Percentiles rank a stretch among this genome's conserved stretches.
phyloP scores from a whole-genome alignment of 2,113 vertebrate species.

The Pogona vitticeps region DNA sequence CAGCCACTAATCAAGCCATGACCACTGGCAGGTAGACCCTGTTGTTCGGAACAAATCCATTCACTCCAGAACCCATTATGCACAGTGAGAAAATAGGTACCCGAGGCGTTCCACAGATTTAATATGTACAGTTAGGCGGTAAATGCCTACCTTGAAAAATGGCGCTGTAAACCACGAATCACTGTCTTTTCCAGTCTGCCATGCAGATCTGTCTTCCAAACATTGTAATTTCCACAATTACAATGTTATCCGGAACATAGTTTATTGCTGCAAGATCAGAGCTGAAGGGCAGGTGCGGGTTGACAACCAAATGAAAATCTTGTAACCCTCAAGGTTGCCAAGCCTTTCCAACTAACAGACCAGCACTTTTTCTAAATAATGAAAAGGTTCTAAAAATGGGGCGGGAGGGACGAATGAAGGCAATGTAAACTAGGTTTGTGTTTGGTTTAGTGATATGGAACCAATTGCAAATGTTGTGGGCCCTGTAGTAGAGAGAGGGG shows the following conservation, averaged over 20 bases:
- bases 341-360: no score
- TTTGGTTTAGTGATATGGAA: no score
- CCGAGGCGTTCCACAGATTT: no score
- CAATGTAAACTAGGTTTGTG: no score
- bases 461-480: no score
- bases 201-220: background rate
- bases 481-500: no score
- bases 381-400: no score
- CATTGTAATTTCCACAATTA: background rate
- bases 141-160: background rate
- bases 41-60: background rate
- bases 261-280: background rate
- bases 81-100: background rate
- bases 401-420: no score
- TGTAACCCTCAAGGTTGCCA: no score
- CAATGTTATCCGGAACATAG: background rate
- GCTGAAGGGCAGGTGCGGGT: background rate
- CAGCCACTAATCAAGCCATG: background rate
- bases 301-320: background rate
- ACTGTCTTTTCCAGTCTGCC: background rate
- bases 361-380: no score
- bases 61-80: background rate
- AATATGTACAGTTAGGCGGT: background rate
- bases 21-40: background rate
- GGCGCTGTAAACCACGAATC: background rate